Evolutionary conservation across 2,113 vertebrate species (phyloP).

Genomic region (Phoenicopterus ruber): DNA sequence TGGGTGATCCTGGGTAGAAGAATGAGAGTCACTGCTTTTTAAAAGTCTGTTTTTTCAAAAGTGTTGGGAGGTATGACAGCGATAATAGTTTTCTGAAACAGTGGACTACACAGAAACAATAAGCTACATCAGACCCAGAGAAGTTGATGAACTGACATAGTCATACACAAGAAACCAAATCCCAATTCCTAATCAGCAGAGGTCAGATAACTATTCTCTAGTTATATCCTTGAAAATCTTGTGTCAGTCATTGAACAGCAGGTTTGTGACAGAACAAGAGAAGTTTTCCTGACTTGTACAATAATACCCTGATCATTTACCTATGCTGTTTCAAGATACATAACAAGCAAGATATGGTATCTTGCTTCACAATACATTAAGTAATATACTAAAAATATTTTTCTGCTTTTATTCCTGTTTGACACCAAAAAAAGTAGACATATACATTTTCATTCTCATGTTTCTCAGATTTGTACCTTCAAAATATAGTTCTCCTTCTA

Average conservation of each 20-base stretch:
- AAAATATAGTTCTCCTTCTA: neutral
- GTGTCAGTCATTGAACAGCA: neutral
- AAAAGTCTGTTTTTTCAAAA: neutral
- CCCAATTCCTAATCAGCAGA: neutral
- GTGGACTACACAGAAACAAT: neutral
- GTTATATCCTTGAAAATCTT: neutral
- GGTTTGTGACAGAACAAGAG: neutral
- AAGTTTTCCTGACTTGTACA: neutral
- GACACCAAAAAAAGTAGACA: neutral
- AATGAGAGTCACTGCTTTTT: neutral
- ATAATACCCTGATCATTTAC: neutral
- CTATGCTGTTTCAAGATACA: neutral
- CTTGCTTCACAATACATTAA: neutral
- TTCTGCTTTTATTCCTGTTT: neutral
- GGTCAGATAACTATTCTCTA: neutral
- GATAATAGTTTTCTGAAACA: neutral
- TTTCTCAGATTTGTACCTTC: neutral
- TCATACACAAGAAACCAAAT: neutral
- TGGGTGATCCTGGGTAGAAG: neutral
- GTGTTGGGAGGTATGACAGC: neutral
- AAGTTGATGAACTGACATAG: neutral
- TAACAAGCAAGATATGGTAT: neutral
- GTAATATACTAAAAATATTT: neutral
- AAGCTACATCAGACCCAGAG: neutral
- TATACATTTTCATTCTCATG: neutral